These are phyloP conservation scores for Mesembrinibis cayennensis DNA, from an alignment of 2,113 vertebrate species.

Conservation along the genomic window DNA sequence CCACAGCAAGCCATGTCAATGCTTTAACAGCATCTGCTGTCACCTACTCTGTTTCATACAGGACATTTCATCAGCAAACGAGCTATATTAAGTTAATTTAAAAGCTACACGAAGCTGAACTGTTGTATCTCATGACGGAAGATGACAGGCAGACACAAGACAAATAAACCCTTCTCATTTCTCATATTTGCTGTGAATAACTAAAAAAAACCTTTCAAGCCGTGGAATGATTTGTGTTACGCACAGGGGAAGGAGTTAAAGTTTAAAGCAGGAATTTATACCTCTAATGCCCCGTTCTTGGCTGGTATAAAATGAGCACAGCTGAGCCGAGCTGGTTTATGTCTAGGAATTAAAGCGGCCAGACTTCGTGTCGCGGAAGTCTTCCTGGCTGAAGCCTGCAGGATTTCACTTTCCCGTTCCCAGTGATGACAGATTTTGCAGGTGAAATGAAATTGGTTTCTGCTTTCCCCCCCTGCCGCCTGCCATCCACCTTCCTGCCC, in stretches of 20 bases:
- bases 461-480: neutral
- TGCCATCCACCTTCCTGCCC: neutral
- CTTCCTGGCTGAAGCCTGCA: neutral
- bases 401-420: neutral
- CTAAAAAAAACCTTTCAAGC: neutral
- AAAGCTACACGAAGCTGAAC: neutral
- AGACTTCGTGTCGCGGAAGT: neutral
- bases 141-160: neutral
- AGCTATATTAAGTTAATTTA: neutral
- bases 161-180: neutral
- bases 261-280: neutral
- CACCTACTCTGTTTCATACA: neutral
- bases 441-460: neutral
- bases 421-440: neutral
- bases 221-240: fast-evolving
- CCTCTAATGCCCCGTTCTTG: neutral
- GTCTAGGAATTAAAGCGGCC: neutral
- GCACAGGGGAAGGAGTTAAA: neutral
- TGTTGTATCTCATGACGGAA: neutral
- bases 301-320: neutral
- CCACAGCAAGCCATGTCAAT: neutral
- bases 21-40: neutral
- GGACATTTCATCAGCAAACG: neutral
- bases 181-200: neutral
- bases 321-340: neutral